phyloP scores from a whole-genome alignment of 2,888 invertebrate genomes.

The Yponomeuta plumbellus region DNA sequence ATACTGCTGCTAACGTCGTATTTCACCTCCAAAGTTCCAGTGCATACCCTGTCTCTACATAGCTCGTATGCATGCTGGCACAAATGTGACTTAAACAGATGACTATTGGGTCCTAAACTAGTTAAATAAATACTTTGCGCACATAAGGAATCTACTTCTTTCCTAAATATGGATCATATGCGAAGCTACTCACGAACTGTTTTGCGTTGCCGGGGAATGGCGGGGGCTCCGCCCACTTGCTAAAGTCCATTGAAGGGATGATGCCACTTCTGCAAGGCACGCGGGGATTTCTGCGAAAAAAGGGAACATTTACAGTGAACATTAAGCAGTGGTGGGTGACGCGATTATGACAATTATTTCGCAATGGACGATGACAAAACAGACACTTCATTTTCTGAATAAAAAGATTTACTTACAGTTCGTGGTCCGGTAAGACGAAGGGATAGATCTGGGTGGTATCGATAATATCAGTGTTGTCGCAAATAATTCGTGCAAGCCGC shows the following conservation, averaged over 20 bases:
- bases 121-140: slow-evolving; percentile 30
- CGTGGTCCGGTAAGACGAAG: slow-evolving; percentile 94
- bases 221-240: slow-evolving; percentile 90
- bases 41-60: neutral
- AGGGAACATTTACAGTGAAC: slow-evolving; percentile 80
- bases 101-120: slow-evolving; percentile 33
- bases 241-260: slow-evolving; percentile 90
- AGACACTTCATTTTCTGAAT: too few relatives aligned
- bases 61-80: slow-evolving; percentile 4
- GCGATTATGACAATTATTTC: too few relatives aligned
- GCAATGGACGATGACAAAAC: too few relatives aligned
- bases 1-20: neutral
- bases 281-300: slow-evolving; percentile 86
- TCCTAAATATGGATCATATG: slow-evolving; percentile 67
- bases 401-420: slow-evolving; percentile 82
- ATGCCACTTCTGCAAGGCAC: slow-evolving; percentile 94
- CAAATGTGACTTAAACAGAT: slow-evolving; percentile 23
- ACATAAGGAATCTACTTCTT: slow-evolving; percentile 52
- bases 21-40: neutral
- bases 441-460: slow-evolving; percentile 94
- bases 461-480: slow-evolving; percentile 94
- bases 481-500: slow-evolving; percentile 88
- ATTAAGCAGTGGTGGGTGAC: too few relatives aligned
- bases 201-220: slow-evolving; percentile 59
- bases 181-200: slow-evolving; percentile 81